These are phyloP conservation scores for Cantharis rustica DNA, from an alignment of 2,888 invertebrate genomes.

Conservation along the genomic window DNA sequence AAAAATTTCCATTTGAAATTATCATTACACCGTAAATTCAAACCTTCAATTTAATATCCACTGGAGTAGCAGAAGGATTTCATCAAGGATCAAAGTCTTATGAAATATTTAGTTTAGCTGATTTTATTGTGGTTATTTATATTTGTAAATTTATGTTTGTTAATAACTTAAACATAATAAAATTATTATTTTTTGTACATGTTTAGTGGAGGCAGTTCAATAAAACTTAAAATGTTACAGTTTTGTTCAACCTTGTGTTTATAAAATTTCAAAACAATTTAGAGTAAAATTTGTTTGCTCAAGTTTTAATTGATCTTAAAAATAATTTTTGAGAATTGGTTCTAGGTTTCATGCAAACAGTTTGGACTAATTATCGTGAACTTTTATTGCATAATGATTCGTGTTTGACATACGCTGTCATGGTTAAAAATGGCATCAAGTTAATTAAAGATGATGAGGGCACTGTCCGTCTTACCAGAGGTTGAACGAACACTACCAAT, in stretches of 20 bases:
- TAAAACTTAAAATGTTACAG: neutral
- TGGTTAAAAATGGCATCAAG: slow-evolving; percentile 7
- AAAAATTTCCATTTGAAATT: no score
- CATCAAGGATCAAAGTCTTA: no score
- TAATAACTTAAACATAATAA: neutral
- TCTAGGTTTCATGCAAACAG: neutral
- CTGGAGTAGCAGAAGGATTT: no score
- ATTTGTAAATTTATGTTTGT: no score
- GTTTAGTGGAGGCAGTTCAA: neutral
- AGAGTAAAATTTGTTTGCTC: neutral
- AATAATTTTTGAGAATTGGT: neutral
- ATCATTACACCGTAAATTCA: no score
- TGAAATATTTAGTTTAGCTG: no score
- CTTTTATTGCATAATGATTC: slow-evolving; percentile 8
- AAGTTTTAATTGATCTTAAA: neutral
- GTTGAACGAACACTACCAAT: slow-evolving; percentile 12
- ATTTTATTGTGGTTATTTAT: no score
- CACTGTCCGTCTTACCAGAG: slow-evolving; percentile 8
- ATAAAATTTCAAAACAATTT: neutral
- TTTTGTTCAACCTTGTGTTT: neutral
- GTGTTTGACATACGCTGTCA: neutral
- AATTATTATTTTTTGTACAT: neutral
- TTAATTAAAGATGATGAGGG: slow-evolving; percentile 17
- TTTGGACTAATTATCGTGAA: slow-evolving; percentile 1
- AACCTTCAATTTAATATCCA: no score